phyloP scores from a whole-genome alignment of 2,797 vertebrate species.

The Austrolebias charrua region DNA sequence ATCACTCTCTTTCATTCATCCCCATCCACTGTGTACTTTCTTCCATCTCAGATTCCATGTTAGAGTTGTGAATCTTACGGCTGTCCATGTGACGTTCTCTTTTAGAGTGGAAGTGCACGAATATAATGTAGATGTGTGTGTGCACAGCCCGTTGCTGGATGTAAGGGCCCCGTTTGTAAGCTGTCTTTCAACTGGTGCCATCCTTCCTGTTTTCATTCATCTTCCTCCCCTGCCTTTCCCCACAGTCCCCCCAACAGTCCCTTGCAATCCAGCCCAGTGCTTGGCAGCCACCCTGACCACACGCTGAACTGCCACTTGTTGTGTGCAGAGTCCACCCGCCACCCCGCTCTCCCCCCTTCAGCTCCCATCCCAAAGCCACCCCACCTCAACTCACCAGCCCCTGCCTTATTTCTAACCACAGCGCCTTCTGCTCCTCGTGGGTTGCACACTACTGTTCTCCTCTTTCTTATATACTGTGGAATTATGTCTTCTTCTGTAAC shows the following conservation, averaged over 20 bases:
- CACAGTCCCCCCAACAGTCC: conserved; percentile 62
- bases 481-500: conserved; percentile 54
- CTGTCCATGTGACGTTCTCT: conserved; percentile 50
- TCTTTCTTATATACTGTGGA: conserved; percentile 58
- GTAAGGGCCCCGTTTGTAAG: conserved; percentile 62
- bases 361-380: conserved; percentile 57
- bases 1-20: conserved; percentile 28
- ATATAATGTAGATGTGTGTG: conserved; percentile 8
- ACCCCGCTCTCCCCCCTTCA: conserved; percentile 33
- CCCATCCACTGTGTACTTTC: conserved; percentile 40
- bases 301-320: conserved; percentile 81
- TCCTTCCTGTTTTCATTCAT: conserved; percentile 84
- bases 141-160: conserved; percentile 46
- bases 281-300: conserved; percentile 80
- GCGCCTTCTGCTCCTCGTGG: conserved; percentile 49
- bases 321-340: conserved; percentile 55
- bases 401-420: conserved; percentile 66
- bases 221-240: conserved; percentile 63
- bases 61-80: conserved; percentile 38
- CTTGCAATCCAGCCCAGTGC: conserved; percentile 76
- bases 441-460: conserved; percentile 63
- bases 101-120: conserved; percentile 22
- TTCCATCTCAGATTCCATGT: conserved; percentile 60
- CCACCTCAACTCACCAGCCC: conserved; percentile 55
- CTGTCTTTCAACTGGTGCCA: conserved; percentile 81